phyloP scores from a whole-genome alignment of 64 coral and sea anemone genomes.

The Actinia tenebrosa region DNA sequence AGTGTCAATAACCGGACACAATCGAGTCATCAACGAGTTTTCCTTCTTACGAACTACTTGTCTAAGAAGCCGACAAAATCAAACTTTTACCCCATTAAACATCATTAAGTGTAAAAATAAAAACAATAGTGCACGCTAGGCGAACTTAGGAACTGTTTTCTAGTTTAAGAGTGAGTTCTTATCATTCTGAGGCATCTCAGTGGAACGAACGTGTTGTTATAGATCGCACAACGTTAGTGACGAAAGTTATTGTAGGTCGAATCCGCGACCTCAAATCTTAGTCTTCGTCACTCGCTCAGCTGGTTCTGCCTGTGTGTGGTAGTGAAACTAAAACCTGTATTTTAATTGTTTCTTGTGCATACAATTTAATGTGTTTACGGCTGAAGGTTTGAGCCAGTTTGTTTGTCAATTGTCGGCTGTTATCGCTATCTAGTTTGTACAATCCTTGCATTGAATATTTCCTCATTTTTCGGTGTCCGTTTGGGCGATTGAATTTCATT shows the following conservation, averaged over 20 bases:
- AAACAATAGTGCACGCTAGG: not conserved
- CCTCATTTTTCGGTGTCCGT: not conserved
- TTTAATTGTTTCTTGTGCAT: not conserved
- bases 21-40: not conserved
- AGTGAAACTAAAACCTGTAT: not conserved
- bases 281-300: not conserved
- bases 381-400: not conserved
- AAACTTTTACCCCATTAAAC: not conserved
- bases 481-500: not conserved
- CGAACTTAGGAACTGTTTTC: not conserved
- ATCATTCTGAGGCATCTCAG: not conserved
- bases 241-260: conserved; percentile 11
- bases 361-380: conserved; percentile 6
- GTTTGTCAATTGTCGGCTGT: conserved; percentile 9
- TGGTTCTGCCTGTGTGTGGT: not conserved
- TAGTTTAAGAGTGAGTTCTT: not conserved
- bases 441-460: not conserved
- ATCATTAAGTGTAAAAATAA: not conserved
- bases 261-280: not conserved
- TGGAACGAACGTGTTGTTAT: not conserved
- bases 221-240: not conserved
- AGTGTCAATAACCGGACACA: not conserved
- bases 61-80: not conserved
- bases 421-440: conserved; percentile 17
- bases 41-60: not conserved